Percentiles rank a stretch among this genome's conserved stretches.
phyloP scores from a whole-genome alignment of 1,140 invertebrate genomes.

The Lordiphosa clarofinis region DNA sequence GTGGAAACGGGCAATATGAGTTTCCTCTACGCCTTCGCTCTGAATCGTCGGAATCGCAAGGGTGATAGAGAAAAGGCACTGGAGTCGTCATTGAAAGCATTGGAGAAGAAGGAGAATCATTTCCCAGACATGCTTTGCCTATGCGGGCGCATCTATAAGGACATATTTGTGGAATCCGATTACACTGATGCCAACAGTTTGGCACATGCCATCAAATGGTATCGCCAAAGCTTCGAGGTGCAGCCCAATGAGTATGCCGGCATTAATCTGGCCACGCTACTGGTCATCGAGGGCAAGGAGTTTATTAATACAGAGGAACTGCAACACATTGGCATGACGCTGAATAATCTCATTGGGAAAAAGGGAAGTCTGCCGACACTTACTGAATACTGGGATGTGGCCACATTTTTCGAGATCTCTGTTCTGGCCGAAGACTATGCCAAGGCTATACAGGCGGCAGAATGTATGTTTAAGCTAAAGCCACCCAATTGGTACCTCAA shows the following conservation, averaged over 20 bases:
- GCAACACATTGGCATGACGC: conserved; percentile 90
- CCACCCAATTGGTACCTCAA: conserved; percentile 99
- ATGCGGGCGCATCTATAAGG: conserved; percentile 99
- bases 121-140: conserved; percentile 99
- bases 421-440: conserved; percentile 98
- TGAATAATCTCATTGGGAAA: conserved; percentile 98
- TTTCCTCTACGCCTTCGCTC: conserved; percentile 97
- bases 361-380: conserved; percentile 96
- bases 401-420: conserved; percentile 99
- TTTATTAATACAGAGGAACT: conserved; percentile 95
- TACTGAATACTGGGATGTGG: conserved; percentile 99
- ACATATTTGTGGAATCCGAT: conserved; percentile 97
- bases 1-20: conserved; percentile 93
- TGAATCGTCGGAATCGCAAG: conserved; percentile 95
- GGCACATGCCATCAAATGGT: conserved; percentile 97
- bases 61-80: conserved; percentile 97
- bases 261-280: conserved; percentile 97
- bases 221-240: conserved; percentile 97
- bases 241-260: conserved; percentile 99
- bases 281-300: conserved; percentile 98
- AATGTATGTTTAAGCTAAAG: conserved; percentile 99
- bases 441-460: conserved; percentile 98
- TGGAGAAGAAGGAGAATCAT: conserved; percentile 95
- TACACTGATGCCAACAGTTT: conserved; percentile 94
- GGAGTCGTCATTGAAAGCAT: conserved; percentile 92